These are phyloP conservation scores for Heteronetta atricapilla DNA, from an alignment of 2,113 vertebrate genomes.

Conservation along the genomic window DNA sequence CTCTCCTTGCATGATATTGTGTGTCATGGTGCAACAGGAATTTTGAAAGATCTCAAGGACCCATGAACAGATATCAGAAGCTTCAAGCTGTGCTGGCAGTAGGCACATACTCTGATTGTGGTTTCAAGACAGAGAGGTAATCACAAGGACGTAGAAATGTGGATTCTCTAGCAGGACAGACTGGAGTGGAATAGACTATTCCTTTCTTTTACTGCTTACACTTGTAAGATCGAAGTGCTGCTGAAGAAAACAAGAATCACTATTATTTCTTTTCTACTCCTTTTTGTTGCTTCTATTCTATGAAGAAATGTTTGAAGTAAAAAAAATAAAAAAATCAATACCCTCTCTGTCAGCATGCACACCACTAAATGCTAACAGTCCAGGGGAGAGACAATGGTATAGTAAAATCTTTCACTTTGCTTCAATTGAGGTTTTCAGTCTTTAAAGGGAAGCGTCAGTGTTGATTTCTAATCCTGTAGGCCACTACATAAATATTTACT, in stretches of 20 bases:
- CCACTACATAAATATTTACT: neutral
- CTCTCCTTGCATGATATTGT: neutral
- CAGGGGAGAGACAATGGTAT: fast-evolving
- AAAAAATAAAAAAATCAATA: constrained; percentile 14
- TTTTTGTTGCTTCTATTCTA: neutral
- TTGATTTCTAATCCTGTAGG: neutral
- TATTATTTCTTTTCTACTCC: neutral
- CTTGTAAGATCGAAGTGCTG: neutral
- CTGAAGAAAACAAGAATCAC: constrained; percentile 17
- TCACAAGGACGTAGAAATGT: neutral
- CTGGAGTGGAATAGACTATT: neutral
- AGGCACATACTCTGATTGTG: neutral
- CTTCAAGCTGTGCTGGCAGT: neutral
- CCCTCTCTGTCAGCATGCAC: neutral
- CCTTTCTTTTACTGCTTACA: neutral
- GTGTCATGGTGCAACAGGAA: neutral
- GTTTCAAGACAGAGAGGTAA: neutral
- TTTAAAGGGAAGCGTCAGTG: neutral
- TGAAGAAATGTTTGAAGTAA: neutral
- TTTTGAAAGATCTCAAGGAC: neutral
- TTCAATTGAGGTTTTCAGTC: neutral
- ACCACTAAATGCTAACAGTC: neutral
- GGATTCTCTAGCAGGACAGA: neutral
- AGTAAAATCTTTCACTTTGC: neutral
- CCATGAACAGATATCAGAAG: neutral